Percentiles rank a stretch among this genome's conserved stretches.
Conservation (phyloP, 1,140 invertebrate genomes). For the Solen grandis region DNA sequence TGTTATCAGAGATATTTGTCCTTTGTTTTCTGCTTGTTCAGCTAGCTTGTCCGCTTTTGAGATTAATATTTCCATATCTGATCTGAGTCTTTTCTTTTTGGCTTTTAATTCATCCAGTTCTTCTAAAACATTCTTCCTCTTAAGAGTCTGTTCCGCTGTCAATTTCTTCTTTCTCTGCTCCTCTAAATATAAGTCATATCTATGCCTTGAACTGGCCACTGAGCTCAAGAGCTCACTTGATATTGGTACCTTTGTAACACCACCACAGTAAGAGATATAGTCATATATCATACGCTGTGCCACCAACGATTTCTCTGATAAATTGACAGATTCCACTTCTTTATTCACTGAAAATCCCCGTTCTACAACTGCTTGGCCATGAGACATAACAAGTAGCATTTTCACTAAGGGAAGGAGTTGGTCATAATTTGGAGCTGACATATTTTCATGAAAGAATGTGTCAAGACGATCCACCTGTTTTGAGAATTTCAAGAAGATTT, state of each 20-base stretch:
- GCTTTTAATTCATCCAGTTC: not conserved
- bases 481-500: not conserved
- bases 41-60: not conserved
- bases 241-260: too few species aligned
- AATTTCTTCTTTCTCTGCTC: not conserved
- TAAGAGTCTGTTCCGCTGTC: not conserved
- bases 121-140: not conserved
- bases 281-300: too few species aligned
- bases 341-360: conserved; percentile 67
- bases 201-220: too few species aligned
- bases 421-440: not conserved
- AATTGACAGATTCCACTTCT: conserved; percentile 43
- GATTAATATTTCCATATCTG: not conserved
- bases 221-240: too few species aligned
- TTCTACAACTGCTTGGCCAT: conserved; percentile 70
- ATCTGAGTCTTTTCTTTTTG: not conserved
- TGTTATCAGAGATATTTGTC: not conserved
- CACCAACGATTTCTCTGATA: too few species aligned
- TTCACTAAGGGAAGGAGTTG: not conserved
- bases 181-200: too few species aligned
- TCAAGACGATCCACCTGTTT: not conserved
- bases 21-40: not conserved
- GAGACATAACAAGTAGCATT: conserved; percentile 56
- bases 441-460: conserved; percentile 1
- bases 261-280: too few species aligned